Conservation (phyloP, 2,888 invertebrate species). For the Synanthedon vespiformis region DNA sequence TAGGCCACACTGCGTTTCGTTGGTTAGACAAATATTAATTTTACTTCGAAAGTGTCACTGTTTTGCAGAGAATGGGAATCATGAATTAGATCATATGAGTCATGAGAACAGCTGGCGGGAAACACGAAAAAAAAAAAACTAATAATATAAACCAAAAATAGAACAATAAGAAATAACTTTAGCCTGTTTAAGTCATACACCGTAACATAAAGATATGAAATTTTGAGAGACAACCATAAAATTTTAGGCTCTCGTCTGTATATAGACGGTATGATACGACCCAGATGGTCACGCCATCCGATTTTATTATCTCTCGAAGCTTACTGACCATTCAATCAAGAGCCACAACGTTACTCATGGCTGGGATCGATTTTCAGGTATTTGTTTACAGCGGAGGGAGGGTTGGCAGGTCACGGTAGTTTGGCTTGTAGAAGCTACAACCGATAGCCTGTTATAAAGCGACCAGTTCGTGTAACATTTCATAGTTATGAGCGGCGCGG, state of each 20-base stretch:
- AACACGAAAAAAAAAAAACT: not conserved
- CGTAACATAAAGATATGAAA: conserved; percentile 13
- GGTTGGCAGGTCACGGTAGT: conserved; percentile 28
- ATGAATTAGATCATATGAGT: not conserved
- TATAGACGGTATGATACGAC: conserved; percentile 60
- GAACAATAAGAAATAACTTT: conserved; percentile 5
- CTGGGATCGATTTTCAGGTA: conserved; percentile 19
- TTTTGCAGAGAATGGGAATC: not conserved
- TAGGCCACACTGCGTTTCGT: no score
- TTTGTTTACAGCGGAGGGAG: conserved; percentile 21
- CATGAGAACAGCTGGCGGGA: not conserved
- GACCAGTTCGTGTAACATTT: conserved; percentile 52
- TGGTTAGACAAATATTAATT: no score
- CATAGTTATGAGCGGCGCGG: conserved; percentile 62
- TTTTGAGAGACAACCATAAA: conserved; percentile 51
- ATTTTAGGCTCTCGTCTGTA: conserved; percentile 53
- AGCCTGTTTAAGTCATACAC: conserved; percentile 7
- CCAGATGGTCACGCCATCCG: conserved; percentile 64
- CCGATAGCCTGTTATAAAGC: conserved; percentile 60
- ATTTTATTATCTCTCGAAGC: conserved; percentile 63
- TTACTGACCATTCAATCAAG: conserved; percentile 42
- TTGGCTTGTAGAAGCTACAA: conserved; percentile 44
- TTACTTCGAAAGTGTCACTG: no score
- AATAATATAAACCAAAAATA: conserved; percentile 2
- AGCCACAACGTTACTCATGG: conserved; percentile 34